Evolutionary conservation across 2,797 vertebrate species (phyloP).

Genomic region (Eulemur rubriventer): DNA sequence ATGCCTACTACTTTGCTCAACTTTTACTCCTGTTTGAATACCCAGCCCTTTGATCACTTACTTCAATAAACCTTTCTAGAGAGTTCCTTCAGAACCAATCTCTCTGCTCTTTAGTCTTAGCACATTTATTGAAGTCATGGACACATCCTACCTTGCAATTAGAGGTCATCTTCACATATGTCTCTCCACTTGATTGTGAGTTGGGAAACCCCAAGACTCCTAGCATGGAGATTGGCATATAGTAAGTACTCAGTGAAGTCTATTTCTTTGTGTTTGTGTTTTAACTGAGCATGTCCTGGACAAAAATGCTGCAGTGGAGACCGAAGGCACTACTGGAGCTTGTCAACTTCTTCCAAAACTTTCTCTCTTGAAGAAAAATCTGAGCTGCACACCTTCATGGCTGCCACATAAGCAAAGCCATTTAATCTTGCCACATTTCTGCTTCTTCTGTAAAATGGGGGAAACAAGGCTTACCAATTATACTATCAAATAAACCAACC

Average conservation of each 20-base stretch:
- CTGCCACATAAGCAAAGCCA: neutral
- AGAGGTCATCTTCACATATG: neutral
- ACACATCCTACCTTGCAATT: neutral
- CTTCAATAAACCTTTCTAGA: neutral
- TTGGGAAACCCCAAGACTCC: neutral
- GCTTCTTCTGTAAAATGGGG: neutral
- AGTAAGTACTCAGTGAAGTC: neutral
- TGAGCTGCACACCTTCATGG: neutral
- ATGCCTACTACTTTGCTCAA: neutral
- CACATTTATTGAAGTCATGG: neutral
- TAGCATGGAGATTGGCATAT: neutral
- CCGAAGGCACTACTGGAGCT: neutral
- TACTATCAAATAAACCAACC: neutral
- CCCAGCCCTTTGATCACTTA: neutral
- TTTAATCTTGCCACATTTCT: neutral
- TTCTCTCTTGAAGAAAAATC: neutral
- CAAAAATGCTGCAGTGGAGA: neutral
- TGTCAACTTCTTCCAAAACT: neutral
- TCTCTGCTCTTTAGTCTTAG: neutral
- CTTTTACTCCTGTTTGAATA: neutral
- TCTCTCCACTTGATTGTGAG: neutral
- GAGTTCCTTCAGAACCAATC: neutral
- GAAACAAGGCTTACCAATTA: neutral
- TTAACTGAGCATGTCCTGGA: neutral
- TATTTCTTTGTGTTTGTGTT: neutral